phyloP scores from a whole-genome alignment of 2,888 invertebrate species.

The Criorhina ranunculi region DNA sequence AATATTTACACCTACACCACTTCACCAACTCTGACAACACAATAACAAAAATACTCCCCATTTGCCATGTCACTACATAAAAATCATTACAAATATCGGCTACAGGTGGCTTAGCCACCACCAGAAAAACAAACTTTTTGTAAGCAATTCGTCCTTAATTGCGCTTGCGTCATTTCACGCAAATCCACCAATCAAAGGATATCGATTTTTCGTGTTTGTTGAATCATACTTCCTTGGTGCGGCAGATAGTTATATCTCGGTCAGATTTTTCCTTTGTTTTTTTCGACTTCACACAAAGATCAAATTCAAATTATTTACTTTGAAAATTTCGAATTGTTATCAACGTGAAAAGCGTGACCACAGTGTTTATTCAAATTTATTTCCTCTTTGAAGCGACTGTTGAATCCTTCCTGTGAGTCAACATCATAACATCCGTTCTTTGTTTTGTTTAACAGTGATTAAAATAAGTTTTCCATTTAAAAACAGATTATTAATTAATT shows the following conservation, averaged over 20 bases:
- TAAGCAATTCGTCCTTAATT: constrained; percentile 4
- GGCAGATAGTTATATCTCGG: constrained; percentile 67
- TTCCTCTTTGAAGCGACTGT: constrained; percentile 12
- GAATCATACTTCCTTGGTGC: constrained; percentile 78
- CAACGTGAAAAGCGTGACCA: neutral
- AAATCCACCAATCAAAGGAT: constrained; percentile 75
- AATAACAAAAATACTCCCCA: constrained; percentile 9
- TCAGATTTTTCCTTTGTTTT: constrained; percentile 61
- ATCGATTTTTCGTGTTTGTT: constrained; percentile 79
- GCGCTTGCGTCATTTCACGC: constrained; percentile 51
- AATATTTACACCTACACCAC: neutral
- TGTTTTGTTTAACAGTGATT: constrained; percentile 61
- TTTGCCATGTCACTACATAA: constrained; percentile 11
- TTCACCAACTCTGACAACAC: neutral
- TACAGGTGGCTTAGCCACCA: constrained; percentile 73
- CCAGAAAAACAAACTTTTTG: constrained; percentile 57
- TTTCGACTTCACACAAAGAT: constrained; percentile 15
- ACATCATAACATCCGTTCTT: constrained; percentile 54
- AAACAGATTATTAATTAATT: constrained; percentile 10
- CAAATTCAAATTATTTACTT: neutral
- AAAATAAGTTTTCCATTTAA: constrained; percentile 1
- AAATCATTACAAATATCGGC: constrained; percentile 57
- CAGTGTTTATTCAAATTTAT: neutral
- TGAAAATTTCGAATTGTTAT: neutral
- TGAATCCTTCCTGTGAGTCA: constrained; percentile 23